These are phyloP conservation scores for Sebastes fasciatus DNA, from an alignment of 2,113 vertebrate genomes.

Conservation along the genomic window DNA sequence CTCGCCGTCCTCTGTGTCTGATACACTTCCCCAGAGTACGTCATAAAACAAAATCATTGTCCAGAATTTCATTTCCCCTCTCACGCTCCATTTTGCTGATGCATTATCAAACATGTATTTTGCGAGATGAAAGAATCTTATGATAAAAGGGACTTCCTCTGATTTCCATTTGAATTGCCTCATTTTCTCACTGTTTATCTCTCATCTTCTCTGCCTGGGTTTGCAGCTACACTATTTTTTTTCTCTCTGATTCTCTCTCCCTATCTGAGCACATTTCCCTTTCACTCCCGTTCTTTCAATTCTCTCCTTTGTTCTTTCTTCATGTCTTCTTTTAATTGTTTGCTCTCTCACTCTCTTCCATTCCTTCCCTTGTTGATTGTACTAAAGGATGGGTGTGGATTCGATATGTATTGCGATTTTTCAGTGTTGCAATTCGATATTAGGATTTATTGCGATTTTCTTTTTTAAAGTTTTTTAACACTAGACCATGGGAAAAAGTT, in stretches of 20 bases:
- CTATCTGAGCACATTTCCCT: background rate
- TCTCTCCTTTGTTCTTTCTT: slow-evolving; percentile 25
- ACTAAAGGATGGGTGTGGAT: background rate
- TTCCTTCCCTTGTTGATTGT: background rate
- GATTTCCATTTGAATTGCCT: slow-evolving; percentile 71
- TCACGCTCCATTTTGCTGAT: slow-evolving; percentile 36
- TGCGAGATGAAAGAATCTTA: slow-evolving; percentile 72
- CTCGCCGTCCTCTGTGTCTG: background rate
- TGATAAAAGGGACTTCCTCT: slow-evolving; percentile 70
- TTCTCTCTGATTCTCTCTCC: slow-evolving; percentile 7
- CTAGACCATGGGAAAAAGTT: too few species aligned
- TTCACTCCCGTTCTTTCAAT: background rate
- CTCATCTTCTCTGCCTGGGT: slow-evolving; percentile 52
- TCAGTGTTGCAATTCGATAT: too few species aligned
- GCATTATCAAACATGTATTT: slow-evolving; percentile 60
- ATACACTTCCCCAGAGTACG: background rate
- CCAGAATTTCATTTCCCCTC: slow-evolving; percentile 20
- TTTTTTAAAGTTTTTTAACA: too few species aligned
- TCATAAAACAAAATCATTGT: slow-evolving; percentile 24
- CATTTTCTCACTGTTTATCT: slow-evolving; percentile 56
- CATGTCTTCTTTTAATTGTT: background rate
- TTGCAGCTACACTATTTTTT: slow-evolving; percentile 10
- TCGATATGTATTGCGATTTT: too few species aligned
- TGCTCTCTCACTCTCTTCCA: background rate
- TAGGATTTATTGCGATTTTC: too few species aligned